Percentiles rank a stretch among this genome's conserved stretches.
Evolutionary conservation across 2,113 vertebrate genomes (phyloP).

Genomic region (Phylloscopus trochilus): DNA sequence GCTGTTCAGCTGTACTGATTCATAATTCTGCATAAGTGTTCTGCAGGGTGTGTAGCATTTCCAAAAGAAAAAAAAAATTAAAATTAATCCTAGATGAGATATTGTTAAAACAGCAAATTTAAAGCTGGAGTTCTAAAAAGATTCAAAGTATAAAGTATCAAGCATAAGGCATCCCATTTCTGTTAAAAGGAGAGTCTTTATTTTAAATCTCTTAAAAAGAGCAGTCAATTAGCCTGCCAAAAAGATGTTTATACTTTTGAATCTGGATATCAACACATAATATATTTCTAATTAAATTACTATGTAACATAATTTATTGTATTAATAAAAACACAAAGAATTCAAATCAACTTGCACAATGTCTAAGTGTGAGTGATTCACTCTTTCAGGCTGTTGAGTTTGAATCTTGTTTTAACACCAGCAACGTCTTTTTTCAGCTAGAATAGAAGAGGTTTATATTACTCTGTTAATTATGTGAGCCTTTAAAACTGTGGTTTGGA

Average conservation of each 20-base stretch:
- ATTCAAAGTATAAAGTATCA: background rate
- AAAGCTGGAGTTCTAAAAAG: background rate
- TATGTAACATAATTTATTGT: background rate
- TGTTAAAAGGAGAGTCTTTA: background rate
- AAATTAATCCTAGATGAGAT: background rate
- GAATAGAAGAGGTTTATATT: conserved; percentile 3
- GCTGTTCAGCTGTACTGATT: background rate
- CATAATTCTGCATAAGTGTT: background rate
- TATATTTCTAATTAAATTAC: background rate
- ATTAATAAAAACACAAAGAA: background rate
- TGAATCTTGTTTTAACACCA: background rate
- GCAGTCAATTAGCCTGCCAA: background rate
- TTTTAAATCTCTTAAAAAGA: background rate
- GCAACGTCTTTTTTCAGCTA: background rate
- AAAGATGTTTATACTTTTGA: background rate
- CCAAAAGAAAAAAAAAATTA: background rate
- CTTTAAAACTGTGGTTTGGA: conserved; percentile 48
- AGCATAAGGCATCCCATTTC: background rate
- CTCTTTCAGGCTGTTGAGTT: background rate
- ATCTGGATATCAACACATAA: background rate
- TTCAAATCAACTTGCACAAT: background rate
- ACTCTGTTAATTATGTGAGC: conserved; percentile 25
- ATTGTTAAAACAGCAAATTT: background rate
- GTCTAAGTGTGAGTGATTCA: background rate
- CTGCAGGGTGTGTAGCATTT: rapidly evolving